A percentile compares a stretch with the other conserved stretches of the same genome.
phyloP scores from a whole-genome alignment of 2,888 invertebrate genomes.

The Thera obeliscata region DNA sequence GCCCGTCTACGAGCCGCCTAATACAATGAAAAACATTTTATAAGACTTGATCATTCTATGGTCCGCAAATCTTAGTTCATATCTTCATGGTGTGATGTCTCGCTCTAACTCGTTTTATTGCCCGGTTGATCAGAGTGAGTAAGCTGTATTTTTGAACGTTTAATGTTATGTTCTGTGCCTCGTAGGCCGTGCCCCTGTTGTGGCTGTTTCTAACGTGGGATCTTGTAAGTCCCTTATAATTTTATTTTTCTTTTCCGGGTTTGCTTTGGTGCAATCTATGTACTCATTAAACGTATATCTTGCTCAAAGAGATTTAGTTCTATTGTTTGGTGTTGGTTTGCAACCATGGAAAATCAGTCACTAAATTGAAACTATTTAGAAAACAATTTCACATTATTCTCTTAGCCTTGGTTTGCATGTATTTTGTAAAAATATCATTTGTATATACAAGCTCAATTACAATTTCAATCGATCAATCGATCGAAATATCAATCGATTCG shows the following conservation, averaged over 20 bases:
- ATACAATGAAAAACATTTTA: background rate
- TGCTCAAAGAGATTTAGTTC: slow-evolving; percentile 17
- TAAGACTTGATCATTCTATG: too few species aligned
- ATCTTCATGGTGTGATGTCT: slow-evolving; percentile 21
- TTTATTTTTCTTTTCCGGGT: slow-evolving; percentile 53
- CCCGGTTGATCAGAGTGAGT: slow-evolving; percentile 8
- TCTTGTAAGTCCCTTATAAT: slow-evolving; percentile 77
- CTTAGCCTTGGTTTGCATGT: slow-evolving; percentile 1
- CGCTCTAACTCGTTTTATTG: slow-evolving; percentile 39
- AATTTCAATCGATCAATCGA: background rate
- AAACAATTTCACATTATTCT: slow-evolving; percentile 23
- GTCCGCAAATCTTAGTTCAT: too few species aligned
- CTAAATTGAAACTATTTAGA: slow-evolving; percentile 17
- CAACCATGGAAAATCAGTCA: slow-evolving; percentile 17
- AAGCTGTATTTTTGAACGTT: slow-evolving; percentile 54
- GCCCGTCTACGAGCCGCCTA: background rate
- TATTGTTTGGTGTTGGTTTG: slow-evolving; percentile 13
- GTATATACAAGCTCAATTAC: background rate
- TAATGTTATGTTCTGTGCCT: slow-evolving; percentile 74
- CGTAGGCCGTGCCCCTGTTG: slow-evolving; percentile 82
- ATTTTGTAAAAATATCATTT: slow-evolving; percentile 1
- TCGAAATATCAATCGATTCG: background rate
- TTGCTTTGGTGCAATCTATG: slow-evolving; percentile 23
- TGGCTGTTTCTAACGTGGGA: slow-evolving; percentile 84
- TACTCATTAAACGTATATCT: slow-evolving; percentile 3